phyloP scores from a whole-genome alignment of 2,113 vertebrate species.

The Callithrix jacchus region DNA sequence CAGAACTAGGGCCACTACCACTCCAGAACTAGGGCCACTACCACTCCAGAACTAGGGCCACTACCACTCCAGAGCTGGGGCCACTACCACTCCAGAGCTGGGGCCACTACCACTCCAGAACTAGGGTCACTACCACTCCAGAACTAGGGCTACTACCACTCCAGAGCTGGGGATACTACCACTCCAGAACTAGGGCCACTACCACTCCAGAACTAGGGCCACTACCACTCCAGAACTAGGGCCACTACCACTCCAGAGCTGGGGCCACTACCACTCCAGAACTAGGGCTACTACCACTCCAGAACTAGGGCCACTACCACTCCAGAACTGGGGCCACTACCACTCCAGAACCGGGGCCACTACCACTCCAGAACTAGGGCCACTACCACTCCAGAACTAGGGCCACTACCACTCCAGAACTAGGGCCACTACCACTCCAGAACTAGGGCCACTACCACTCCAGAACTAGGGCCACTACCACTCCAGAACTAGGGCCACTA shows the following conservation, averaged over 20 bases:
- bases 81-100: rapidly evolving
- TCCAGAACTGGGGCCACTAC: rapidly evolving
- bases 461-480: rapidly evolving
- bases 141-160: rapidly evolving
- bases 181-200: rapidly evolving
- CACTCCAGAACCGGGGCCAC: too few species aligned
- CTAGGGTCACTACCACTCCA: too few species aligned
- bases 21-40: rapidly evolving
- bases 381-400: rapidly evolving
- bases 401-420: rapidly evolving
- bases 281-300: too few species aligned
- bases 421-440: rapidly evolving
- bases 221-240: rapidly evolving
- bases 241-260: rapidly evolving
- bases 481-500: rapidly evolving
- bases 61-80: not conserved
- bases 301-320: rapidly evolving
- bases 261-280: rapidly evolving
- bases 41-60: not conserved
- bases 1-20: rapidly evolving
- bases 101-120: rapidly evolving
- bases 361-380: not conserved
- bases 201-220: not conserved
- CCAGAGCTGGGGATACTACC: rapidly evolving
- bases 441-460: rapidly evolving